Conservation (phyloP, 2,888 invertebrate species). For the Branchipolynoe longqiensis region DNA sequence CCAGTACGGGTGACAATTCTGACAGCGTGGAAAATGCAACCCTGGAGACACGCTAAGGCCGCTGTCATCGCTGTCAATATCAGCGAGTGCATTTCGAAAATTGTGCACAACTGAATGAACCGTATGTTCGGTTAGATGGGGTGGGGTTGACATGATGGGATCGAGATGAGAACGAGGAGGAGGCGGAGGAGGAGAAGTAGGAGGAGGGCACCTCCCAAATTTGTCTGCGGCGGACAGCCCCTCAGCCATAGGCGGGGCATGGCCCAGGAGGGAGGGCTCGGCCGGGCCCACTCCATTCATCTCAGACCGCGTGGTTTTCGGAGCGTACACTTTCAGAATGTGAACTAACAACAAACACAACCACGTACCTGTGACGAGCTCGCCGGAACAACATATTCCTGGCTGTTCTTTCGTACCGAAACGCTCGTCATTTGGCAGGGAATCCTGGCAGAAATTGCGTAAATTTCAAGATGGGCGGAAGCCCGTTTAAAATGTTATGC, state of each 20-base stretch:
- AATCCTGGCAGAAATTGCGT: conserved; percentile 15
- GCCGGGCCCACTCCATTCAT: conserved; percentile 13
- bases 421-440: conserved; percentile 55
- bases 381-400: conserved; percentile 60
- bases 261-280: not conserved
- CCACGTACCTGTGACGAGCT: conserved; percentile 58
- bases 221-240: not conserved
- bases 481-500: conserved; percentile 38
- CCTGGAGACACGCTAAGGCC: too few relatives aligned
- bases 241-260: conserved; percentile 36
- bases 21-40: too few relatives aligned
- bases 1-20: too few relatives aligned
- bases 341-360: conserved; percentile 44
- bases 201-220: conserved; percentile 23
- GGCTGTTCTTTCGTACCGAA: conserved; percentile 36
- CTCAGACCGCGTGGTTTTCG: not conserved
- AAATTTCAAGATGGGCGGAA: too few relatives aligned
- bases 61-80: too few relatives aligned
- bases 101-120: too few relatives aligned
- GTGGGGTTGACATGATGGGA: not conserved
- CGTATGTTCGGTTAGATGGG: too few relatives aligned
- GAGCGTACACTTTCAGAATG: not conserved
- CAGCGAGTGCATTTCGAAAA: too few relatives aligned
- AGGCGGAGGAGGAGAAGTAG: not conserved
- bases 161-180: not conserved